Evolutionary conservation across 2,888 invertebrate species (phyloP), one percentile per base, ranked within the genome.

Genomic region (Doris montereyensis): DNA sequence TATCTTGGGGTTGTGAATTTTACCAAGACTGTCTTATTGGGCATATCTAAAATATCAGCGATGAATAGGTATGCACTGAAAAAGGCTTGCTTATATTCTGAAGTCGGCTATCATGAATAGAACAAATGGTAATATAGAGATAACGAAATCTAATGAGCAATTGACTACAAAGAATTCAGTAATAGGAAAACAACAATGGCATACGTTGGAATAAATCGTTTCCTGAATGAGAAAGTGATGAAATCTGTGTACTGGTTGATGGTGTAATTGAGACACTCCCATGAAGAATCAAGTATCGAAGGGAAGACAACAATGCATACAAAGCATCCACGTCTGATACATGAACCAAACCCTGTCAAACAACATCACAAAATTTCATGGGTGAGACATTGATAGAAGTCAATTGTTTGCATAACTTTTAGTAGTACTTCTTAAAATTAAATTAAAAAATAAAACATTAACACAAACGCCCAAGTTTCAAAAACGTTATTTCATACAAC

Each of bases 181-280:
- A n/a, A n/a, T n/a, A n/a, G n/a, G n/a, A n/a, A n/a, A n/a, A n/a
- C n/a, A n/a, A n/a, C n/a, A 76, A 24, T 17, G 4, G 83, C 93
- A 91, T 92, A 97, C 97, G 96, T 97, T 90, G 97, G 96, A 82
- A 99, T 97, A 1, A 99, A 93, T 57, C 97, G 93, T 91, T 97
- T 97, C 92, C 98, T 97, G 91, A 99, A 97, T 84, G 97, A 97
- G 96, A 97, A 97, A 86, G 97, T 96, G 81, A 98, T 95, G 92
- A 97, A 90, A 96, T 76, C 97, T 96, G 85, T 95, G 89, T 98
- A 96, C 87, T 98, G 97, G 81, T 95, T 95, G 0, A 97, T 94
- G 0, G 96, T 96, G 88, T 95, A 95, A 21, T 94, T 94, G 84
- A 97, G 93, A n/a, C 97, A 96, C 90, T 99, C 98, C 97, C 97